Evolutionary conservation across 2,888 invertebrate species (phyloP).

Genomic region (Shargacucullia verbasci): DNA sequence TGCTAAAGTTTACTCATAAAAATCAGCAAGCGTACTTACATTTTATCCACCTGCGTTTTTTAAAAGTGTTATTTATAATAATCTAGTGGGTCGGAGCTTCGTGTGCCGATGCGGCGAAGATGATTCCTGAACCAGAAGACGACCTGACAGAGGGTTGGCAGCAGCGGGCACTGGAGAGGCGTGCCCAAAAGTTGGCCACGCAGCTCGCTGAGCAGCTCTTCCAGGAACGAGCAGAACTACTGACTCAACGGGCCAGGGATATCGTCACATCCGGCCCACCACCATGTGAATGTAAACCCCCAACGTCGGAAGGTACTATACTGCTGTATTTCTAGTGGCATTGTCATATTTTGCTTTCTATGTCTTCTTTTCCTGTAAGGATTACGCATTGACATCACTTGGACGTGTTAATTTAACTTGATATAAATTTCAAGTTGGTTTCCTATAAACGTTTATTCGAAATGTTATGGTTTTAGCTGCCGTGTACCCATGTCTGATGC

Average conservation of each 20-base stretch:
- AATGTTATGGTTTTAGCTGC: conserved; percentile 44
- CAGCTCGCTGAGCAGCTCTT: conserved; percentile 77
- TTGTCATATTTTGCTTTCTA: too few species aligned
- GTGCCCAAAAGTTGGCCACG: conserved; percentile 73
- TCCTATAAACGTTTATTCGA: not conserved
- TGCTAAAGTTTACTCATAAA: not conserved
- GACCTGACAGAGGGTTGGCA: conserved; percentile 66
- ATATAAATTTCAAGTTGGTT: too few species aligned
- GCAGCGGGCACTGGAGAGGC: conserved; percentile 69
- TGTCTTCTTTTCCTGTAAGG: too few species aligned
- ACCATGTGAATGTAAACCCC: conserved; percentile 70
- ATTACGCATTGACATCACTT: too few species aligned
- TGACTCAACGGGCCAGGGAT: conserved; percentile 70
- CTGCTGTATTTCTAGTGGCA: too few species aligned
- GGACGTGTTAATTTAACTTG: too few species aligned
- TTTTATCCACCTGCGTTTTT: too few species aligned
- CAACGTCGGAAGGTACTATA: conserved; percentile 37
- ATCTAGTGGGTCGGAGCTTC: conserved; percentile 78
- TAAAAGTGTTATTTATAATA: too few species aligned
- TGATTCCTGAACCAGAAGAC: conserved; percentile 57
- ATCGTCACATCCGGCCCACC: conserved; percentile 65
- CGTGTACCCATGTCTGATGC: conserved; percentile 64
- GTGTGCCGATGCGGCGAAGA: conserved; percentile 70
- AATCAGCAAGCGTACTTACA: too few species aligned
- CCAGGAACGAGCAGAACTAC: conserved; percentile 68